A percentile compares a stretch with the other conserved stretches of the same genome.
These are phyloP conservation scores for Helicoverpa assulta DNA, from an alignment of 2,888 invertebrate genomes.

Conservation along the genomic window DNA sequence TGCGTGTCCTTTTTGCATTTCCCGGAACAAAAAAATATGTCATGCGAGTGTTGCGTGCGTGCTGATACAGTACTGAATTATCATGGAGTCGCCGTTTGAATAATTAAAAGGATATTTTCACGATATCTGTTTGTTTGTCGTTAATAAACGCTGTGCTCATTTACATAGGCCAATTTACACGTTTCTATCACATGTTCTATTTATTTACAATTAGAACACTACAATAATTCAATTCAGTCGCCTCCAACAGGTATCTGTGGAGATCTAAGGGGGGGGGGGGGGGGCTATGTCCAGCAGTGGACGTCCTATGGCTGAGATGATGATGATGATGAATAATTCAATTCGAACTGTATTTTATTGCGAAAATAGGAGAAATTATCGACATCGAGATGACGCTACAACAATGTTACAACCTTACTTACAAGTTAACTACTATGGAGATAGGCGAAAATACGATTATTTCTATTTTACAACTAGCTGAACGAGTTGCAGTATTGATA, in stretches of 20 bases:
- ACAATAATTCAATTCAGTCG: too few relatives aligned
- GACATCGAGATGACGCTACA: conserved; percentile 27
- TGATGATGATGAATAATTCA: too few relatives aligned
- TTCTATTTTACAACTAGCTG: conserved; percentile 21
- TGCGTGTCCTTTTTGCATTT: conserved; percentile 66
- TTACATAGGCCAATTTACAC: conserved; percentile 22
- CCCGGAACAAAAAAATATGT: conserved; percentile 54
- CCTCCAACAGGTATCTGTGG: too few relatives aligned
- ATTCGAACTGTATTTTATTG: too few relatives aligned
- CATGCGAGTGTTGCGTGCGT: conserved; percentile 50
- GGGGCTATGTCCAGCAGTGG: too few relatives aligned
- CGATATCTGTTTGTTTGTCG: conserved; percentile 35
- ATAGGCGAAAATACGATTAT: conserved; percentile 38
- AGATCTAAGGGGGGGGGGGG: too few relatives aligned
- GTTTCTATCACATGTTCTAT: conserved; percentile 12
- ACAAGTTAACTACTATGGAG: conserved; percentile 12
- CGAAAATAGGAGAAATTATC: not conserved
- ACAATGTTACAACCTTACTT: conserved; percentile 30
- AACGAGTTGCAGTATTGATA: too few relatives aligned
- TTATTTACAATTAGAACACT: not conserved
- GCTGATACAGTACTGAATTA: conserved; percentile 47
- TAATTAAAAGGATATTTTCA: conserved; percentile 53
- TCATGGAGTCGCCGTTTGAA: conserved; percentile 53
- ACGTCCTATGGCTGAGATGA: too few relatives aligned
- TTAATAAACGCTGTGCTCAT: conserved; percentile 24